Percentiles rank a stretch among this genome's conserved stretches.
Conservation (phyloP, 2,888 invertebrate species). For the Petrolisthes manimaculis region DNA sequence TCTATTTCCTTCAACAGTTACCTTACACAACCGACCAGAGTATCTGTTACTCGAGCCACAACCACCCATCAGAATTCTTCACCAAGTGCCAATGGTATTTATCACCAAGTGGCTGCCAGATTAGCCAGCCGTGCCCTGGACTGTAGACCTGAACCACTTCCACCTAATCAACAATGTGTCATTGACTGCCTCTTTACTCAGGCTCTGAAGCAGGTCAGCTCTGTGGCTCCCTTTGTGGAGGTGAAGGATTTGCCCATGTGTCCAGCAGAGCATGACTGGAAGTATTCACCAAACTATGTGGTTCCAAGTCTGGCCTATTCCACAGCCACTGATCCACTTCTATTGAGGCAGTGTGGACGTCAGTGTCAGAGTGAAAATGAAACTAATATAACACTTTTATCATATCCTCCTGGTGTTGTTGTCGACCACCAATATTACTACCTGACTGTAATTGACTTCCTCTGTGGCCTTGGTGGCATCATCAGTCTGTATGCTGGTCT, state of each 20-base stretch:
- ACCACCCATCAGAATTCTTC: not conserved
- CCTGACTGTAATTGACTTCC: constrained; percentile 25
- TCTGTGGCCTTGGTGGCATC: constrained; percentile 42
- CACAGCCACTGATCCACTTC: constrained; percentile 32
- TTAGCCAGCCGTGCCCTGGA: constrained; percentile 44
- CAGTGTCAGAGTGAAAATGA: not conserved
- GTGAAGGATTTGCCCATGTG: constrained; percentile 43
- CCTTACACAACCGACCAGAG: constrained; percentile 11
- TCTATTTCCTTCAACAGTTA: constrained; percentile 19
- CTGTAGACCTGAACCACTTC: constrained; percentile 29
- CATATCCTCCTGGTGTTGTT: not conserved
- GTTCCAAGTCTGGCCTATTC: constrained; percentile 38
- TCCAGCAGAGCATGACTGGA: not conserved
- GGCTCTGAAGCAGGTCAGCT: constrained; percentile 28
- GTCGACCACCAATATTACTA: constrained; percentile 38
- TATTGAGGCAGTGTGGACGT: constrained; percentile 19
- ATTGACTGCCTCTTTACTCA: constrained; percentile 38
- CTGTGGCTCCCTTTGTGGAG: constrained; percentile 39
- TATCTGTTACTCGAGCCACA: constrained; percentile 10
- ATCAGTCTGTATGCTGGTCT: constrained; percentile 40
- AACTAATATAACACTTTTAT: not conserved
- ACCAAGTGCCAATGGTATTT: not conserved
- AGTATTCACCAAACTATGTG: constrained; percentile 20
- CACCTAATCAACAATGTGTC: constrained; percentile 1
- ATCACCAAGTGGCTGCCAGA: constrained; percentile 36